Evolutionary conservation across 2,797 vertebrate genomes (phyloP).

Genomic region (Dryobates pubescens): DNA sequence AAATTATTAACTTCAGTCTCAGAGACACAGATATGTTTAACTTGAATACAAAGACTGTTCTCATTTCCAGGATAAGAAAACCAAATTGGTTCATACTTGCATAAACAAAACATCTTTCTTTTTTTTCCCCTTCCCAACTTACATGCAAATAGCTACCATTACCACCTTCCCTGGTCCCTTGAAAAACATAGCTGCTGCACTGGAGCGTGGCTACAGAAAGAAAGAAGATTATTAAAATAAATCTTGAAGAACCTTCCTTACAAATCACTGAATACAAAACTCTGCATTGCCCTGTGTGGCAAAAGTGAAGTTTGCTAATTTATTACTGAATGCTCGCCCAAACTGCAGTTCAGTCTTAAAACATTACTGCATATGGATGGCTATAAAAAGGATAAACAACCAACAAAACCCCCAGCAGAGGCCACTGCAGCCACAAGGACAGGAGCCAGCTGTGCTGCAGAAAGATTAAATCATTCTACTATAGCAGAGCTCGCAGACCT

Average conservation of each 20-base stretch:
- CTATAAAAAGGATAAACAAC: not conserved
- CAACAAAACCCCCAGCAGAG: not conserved
- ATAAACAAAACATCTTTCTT: not conserved
- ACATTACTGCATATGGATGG: not conserved
- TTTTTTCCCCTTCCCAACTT: constrained; percentile 76
- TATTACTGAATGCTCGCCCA: not conserved
- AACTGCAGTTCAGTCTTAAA: not conserved
- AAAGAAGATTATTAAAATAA: constrained; percentile 34
- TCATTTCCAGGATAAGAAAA: not conserved
- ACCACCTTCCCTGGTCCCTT: constrained; percentile 98
- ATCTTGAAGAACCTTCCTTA: not conserved
- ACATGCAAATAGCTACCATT: constrained; percentile 99
- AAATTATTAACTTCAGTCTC: not conserved
- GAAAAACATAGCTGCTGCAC: constrained; percentile 85
- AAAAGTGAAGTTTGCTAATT: not conserved
- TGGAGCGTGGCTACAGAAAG: constrained; percentile 89
- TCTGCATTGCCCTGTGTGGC: not conserved
- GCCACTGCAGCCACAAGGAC: not conserved
- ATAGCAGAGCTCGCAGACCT: not conserved
- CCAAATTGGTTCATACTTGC: not conserved
- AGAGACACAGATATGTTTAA: not conserved
- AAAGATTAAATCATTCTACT: not conserved
- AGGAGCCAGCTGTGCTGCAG: not conserved
- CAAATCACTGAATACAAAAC: not conserved
- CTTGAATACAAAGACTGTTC: not conserved